Evolutionary conservation across 2,113 vertebrate species (phyloP).

Genomic region (Hylia prasina): DNA sequence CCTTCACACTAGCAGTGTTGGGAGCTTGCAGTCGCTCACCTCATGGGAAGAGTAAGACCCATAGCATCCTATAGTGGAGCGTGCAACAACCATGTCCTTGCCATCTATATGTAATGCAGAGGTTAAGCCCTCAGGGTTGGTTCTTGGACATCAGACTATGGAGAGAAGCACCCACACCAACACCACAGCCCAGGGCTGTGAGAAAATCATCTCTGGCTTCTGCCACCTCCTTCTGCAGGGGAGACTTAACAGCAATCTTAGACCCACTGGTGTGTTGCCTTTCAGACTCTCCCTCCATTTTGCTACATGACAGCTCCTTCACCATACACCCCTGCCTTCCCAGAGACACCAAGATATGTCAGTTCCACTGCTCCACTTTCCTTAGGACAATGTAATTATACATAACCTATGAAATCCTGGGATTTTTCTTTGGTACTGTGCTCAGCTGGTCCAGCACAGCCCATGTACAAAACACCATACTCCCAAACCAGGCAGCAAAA

Average conservation of each 20-base stretch:
- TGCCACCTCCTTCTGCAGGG: background rate
- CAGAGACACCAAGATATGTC: background rate
- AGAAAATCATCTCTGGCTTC: background rate
- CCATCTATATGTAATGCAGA: background rate
- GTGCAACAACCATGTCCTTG: background rate
- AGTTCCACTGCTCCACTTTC: background rate
- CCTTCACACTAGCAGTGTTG: background rate
- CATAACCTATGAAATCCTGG: background rate
- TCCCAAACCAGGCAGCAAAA: background rate
- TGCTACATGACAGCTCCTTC: background rate
- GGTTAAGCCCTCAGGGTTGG: background rate
- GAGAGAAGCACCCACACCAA: background rate
- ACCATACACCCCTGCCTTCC: background rate
- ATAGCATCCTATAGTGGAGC: background rate
- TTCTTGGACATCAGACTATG: background rate
- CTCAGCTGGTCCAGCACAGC: background rate
- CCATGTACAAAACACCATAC: background rate
- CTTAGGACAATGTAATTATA: background rate
- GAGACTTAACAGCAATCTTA: background rate
- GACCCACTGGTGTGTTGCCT: background rate
- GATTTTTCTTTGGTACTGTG: background rate
- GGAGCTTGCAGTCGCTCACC: accelerated
- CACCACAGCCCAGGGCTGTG: background rate
- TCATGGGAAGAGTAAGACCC: background rate
- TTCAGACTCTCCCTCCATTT: background rate